Evolutionary conservation across 2,797 vertebrate species (phyloP).

Genomic region (Esox masquinongy): DNA sequence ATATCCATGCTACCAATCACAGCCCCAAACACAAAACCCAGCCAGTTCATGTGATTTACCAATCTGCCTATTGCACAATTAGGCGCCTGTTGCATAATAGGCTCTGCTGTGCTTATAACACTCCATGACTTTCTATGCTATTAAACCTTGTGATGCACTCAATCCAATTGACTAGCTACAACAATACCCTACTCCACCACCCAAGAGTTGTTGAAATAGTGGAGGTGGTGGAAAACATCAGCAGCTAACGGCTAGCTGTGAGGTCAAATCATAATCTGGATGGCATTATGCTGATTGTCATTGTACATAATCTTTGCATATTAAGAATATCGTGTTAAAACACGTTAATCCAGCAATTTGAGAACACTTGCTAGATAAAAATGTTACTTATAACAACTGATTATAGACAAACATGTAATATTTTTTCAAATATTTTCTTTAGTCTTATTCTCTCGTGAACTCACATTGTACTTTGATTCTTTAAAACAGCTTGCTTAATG

Average conservation of each 20-base stretch:
- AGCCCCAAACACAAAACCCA: slow-evolving; percentile 20
- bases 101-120: slow-evolving; percentile 46
- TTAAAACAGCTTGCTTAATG: neutral
- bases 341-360: slow-evolving; percentile 27
- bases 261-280: slow-evolving; percentile 1
- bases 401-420: too few species aligned
- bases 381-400: too few species aligned
- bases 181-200: slow-evolving; percentile 1
- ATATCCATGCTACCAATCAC: neutral
- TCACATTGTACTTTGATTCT: neutral
- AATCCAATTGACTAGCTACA: slow-evolving; percentile 12
- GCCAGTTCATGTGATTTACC: slow-evolving; percentile 51
- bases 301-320: slow-evolving; percentile 27
- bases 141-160: slow-evolving; percentile 42
- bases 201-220: neutral
- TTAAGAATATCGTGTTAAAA: slow-evolving; percentile 26
- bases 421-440: too few species aligned
- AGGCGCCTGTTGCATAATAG: slow-evolving; percentile 51
- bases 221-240: neutral
- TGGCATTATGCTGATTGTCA: slow-evolving; percentile 21
- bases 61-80: slow-evolving; percentile 44
- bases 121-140: slow-evolving; percentile 41
- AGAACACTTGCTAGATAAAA: too few species aligned
- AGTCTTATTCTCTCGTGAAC: neutral
- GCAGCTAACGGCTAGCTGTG: neutral